Evolutionary conservation across 2,113 vertebrate genomes (phyloP), one percentile per base, ranked within the genome.

Genomic region (Ardeotis arabs): DNA sequence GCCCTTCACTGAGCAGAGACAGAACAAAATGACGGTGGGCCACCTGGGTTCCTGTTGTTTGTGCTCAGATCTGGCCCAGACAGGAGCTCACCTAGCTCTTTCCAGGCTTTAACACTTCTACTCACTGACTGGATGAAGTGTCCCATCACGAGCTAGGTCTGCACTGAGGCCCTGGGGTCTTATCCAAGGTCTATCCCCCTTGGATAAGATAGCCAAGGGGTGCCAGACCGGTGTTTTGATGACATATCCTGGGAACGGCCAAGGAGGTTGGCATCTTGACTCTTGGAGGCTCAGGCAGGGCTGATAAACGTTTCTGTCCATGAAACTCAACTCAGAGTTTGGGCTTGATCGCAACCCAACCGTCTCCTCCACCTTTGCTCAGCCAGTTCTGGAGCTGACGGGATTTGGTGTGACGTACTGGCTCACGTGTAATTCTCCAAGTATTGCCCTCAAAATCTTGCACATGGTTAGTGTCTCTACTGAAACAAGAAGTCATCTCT

Each of bases 331-430:
- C 27, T 15, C 33, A 55, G 55, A 89, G 47, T n/a, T n/a, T 44
- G 70, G 25, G 29, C 9, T 82, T 75, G 73, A 50, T 31, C 56
- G 70, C 58, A 55, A 33, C 24, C 31, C 60, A 82, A 37, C 14
- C 70, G 28, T 37, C 7, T 69, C 25, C 24, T 81, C 60, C 80
- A 50, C 22, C 25, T 44, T 49, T 75, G 55, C 60, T 56, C 72
- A 58, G 27, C 31, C 73, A 79, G 66, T 44, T 80, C 44, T 63
- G 41, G 56, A 77, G 80, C 28, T 44, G 39, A 17, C 35, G 27
- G 33, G 55, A 73, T 33, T 69, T 63, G 20, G 15, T 0, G 0
- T 55, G 29, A 77, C 0, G 0, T 68, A 37, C 37, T 49, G 62
- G 27, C 8, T 89, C 45, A 8, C 0, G 0, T 37, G 24, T 49